Percentiles rank a stretch among this genome's conserved stretches.
Evolutionary conservation across 2,888 invertebrate genomes (phyloP).

Genomic region (Eurytoma adleriae): DNA sequence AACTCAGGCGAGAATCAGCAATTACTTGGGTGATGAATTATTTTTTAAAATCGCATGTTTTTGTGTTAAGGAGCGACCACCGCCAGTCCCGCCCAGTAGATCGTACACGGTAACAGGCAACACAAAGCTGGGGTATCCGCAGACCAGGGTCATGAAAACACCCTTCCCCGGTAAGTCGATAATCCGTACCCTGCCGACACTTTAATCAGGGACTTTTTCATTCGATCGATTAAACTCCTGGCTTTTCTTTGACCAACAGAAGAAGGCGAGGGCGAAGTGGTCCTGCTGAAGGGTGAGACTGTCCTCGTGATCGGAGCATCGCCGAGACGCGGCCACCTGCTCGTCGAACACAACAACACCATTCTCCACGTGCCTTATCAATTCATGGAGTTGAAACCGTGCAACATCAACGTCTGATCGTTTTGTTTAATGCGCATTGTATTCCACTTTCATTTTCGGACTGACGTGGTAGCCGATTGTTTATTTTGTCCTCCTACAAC

Average conservation of each 20-base stretch:
- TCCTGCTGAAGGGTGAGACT: slow-evolving; percentile 88
- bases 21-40: no score
- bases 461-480: not conserved
- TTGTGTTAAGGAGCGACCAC: slow-evolving; percentile 86
- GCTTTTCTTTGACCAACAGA: slow-evolving; percentile 61
- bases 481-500: not conserved
- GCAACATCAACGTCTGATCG: slow-evolving; percentile 73
- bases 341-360: slow-evolving; percentile 88
- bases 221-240: not conserved
- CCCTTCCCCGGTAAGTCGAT: slow-evolving; percentile 83
- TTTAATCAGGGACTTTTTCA: not conserved
- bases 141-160: slow-evolving; percentile 93
- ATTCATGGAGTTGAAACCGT: slow-evolving; percentile 85
- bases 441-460: slow-evolving; percentile 19
- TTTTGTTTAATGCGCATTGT: slow-evolving; percentile 30
- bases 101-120: slow-evolving; percentile 94
- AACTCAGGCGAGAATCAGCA: no score
- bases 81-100: slow-evolving; percentile 93
- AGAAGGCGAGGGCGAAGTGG: slow-evolving; percentile 78
- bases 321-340: slow-evolving; percentile 88
- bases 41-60: not conserved
- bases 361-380: slow-evolving; percentile 90
- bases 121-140: slow-evolving; percentile 94
- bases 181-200: not conserved
- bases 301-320: slow-evolving; percentile 94